Evolutionary conservation across 2,888 invertebrate genomes (phyloP).

Genomic region (Lagria hirta): DNA sequence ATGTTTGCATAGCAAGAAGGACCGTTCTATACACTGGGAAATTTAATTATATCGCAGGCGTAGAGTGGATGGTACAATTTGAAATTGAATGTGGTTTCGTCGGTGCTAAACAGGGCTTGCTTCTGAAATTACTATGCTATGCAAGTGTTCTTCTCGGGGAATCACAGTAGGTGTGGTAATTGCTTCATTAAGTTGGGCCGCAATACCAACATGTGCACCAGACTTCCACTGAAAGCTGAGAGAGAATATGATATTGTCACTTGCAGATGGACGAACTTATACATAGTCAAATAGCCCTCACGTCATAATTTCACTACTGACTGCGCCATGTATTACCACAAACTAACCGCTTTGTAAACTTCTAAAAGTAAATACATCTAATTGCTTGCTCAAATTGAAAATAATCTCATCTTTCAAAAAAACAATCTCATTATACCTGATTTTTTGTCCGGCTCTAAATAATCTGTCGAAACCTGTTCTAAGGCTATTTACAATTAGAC

Average conservation of each 20-base stretch:
- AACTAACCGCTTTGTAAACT: no score
- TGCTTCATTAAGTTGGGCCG: slow-evolving; percentile 48
- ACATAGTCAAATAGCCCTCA: no score
- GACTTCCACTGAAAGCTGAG: slow-evolving; percentile 40
- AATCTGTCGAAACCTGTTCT: no score
- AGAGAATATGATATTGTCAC: slow-evolving; percentile 12
- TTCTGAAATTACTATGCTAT: slow-evolving; percentile 34
- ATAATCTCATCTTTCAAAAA: no score
- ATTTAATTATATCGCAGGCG: slow-evolving; percentile 31
- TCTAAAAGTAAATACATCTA: no score
- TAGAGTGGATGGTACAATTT: slow-evolving; percentile 29
- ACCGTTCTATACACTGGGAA: slow-evolving; percentile 23
- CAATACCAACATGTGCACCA: slow-evolving; percentile 46
- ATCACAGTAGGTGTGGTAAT: slow-evolving; percentile 42
- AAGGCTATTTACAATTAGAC: no score
- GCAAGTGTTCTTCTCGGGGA: slow-evolving; percentile 38
- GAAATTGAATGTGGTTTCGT: slow-evolving; percentile 47
- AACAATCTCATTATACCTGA: no score
- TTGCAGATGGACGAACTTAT: slow-evolving; percentile 15
- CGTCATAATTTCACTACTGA: no score
- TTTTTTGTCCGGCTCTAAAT: no score
- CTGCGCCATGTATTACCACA: no score
- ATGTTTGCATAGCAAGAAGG: slow-evolving; percentile 32
- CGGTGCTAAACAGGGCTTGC: slow-evolving; percentile 35
- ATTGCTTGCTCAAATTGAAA: no score